Evolutionary conservation across 2,797 vertebrate genomes (phyloP), one percentile per base, ranked within the genome.

Genomic region (Naso thynnoides): DNA sequence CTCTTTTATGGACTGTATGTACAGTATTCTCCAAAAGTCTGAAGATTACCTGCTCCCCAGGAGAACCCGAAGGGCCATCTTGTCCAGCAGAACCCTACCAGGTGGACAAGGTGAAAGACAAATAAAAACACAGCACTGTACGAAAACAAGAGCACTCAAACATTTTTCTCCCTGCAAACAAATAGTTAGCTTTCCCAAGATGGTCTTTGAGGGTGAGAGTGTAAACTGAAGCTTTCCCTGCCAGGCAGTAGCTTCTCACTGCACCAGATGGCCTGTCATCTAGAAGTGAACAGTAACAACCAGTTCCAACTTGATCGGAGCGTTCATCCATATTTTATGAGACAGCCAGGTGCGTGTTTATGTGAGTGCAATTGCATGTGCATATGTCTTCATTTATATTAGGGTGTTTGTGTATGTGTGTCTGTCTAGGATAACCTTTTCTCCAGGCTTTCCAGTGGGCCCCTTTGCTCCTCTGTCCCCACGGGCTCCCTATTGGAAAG

Each of bases 381-480:
- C 47, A 24, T 75, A 58, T 70, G 76, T 82, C 62, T 79, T 48
- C 76, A 72, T 78, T 68, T 75, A 52, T 76, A 61, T 24, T 16
- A 41, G 39, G 0, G 19, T 49, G 41, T 65, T 41, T 69, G 55
- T 54, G 39, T 50, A 45, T 73, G 52, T 56, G 26, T 63, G n/a
- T 48, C 21, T 72, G 13, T 23, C 39, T 59, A n/a, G 41, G 21
- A 74, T 81, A 88, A 98, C 97, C 95, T 97, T 98, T 29, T 94
- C 92, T 71, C 97, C 97, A 3, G 95, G 93, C 59, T 96, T 96
- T 75, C 97, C 97, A 0, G 96, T 96, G 27, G 96, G 90, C 8
- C 97, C 97, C 0, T 89, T 92, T 31, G 95, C 95, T 31, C 97
- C 97, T 90, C 96, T 93, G 47, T 95, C 96, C 44, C 97, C 97